Evolutionary conservation across 2,113 vertebrate species (phyloP).

Genomic region (Condylura cristata): DNA sequence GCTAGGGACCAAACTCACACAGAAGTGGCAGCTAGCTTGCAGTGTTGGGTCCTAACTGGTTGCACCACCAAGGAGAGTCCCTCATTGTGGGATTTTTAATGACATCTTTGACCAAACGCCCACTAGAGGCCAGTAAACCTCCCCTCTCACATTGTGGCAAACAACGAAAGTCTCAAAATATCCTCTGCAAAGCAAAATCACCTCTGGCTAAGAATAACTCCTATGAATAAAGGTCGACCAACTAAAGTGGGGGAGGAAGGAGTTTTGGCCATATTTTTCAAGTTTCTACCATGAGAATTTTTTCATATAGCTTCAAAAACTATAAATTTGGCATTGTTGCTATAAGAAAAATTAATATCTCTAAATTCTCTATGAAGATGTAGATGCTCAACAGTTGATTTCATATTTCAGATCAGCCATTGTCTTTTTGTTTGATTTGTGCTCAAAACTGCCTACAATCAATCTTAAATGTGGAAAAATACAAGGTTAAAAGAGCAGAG

Average conservation of each 20-base stretch:
- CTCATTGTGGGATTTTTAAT: not conserved
- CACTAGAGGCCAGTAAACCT: not conserved
- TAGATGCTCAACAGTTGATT: not conserved
- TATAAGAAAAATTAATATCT: not conserved
- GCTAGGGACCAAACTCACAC: no score
- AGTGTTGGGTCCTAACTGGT: no score
- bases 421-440: not conserved
- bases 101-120: no score
- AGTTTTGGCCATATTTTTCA: not conserved
- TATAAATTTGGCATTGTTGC: constrained; percentile 6
- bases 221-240: not conserved
- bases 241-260: not conserved
- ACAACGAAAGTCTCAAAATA: not conserved
- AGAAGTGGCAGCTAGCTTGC: no score
- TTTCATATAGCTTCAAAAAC: not conserved
- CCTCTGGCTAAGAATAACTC: not conserved
- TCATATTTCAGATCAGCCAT: not conserved
- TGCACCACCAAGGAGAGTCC: no score
- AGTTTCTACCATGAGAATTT: constrained; percentile 17
- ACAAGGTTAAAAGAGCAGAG: constrained; percentile 57
- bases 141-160: not conserved
- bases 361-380: not conserved
- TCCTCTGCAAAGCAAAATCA: not conserved
- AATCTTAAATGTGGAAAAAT: constrained; percentile 43
- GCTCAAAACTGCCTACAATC: not conserved